phyloP scores from a whole-genome alignment of 2,888 invertebrate species.

The Pyrochroa serraticornis region DNA sequence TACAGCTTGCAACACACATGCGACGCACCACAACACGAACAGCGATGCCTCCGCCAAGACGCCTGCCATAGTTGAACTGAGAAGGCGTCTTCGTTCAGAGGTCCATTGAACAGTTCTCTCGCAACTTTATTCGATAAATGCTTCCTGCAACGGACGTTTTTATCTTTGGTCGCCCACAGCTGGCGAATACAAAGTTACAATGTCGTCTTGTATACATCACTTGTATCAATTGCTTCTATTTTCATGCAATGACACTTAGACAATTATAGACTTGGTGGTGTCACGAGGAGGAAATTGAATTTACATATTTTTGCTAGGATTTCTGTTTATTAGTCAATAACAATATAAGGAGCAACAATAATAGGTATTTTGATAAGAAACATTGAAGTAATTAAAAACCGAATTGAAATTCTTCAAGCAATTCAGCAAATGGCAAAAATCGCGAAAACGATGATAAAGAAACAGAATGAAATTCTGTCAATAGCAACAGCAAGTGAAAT shows the following conservation, averaged over 20 bases:
- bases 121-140: conserved; percentile 42
- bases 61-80: conserved; percentile 3
- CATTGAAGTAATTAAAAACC: too few relatives aligned
- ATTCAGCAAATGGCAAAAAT: conserved; percentile 55
- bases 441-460: conserved; percentile 63
- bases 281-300: conserved; percentile 5
- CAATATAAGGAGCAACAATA: too few relatives aligned
- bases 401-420: too few relatives aligned
- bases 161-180: conserved; percentile 38
- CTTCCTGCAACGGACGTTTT: conserved; percentile 43
- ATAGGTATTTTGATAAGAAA: too few relatives aligned
- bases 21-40: conserved; percentile 8
- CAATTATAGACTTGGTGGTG: conserved; percentile 5
- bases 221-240: conserved; percentile 18
- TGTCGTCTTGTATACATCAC: conserved; percentile 2
- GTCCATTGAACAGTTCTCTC: conserved; percentile 26
- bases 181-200: conserved; percentile 18
- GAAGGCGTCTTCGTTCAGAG: conserved; percentile 7
- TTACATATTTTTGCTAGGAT: too few relatives aligned
- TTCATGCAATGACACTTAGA: conserved; percentile 4
- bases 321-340: too few relatives aligned
- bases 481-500: conserved; percentile 67
- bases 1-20: conserved; percentile 5
- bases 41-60: conserved; percentile 9
- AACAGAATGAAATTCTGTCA: conserved; percentile 65